These are phyloP conservation scores for Drosophila siamana DNA, from an alignment of 2,888 invertebrate genomes.

Conservation along the genomic window DNA sequence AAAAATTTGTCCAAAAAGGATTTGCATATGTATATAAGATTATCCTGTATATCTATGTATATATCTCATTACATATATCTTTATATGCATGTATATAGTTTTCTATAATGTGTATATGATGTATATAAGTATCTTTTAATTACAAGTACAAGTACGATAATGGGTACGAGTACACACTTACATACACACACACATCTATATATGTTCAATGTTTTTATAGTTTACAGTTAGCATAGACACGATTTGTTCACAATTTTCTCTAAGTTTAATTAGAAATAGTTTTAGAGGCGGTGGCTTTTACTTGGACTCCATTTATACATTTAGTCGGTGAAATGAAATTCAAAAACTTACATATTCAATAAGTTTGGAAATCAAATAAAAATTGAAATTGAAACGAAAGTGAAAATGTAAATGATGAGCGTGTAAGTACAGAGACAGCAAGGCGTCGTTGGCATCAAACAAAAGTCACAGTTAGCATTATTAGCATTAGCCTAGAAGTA, in stretches of 20 bases:
- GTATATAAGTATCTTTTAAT: constrained; percentile 70
- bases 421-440: constrained; percentile 46
- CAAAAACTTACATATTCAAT: no score
- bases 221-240: constrained; percentile 71
- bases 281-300: constrained; percentile 83
- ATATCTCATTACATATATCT: constrained; percentile 40
- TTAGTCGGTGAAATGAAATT: constrained; percentile 71
- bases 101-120: constrained; percentile 60
- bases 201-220: constrained; percentile 14
- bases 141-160: constrained; percentile 52
- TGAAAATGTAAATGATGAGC: no score
- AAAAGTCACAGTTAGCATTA: constrained; percentile 25
- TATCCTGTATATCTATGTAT: constrained; percentile 56
- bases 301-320: constrained; percentile 83
- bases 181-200: constrained; percentile 19
- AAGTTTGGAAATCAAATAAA: no score
- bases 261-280: constrained; percentile 70
- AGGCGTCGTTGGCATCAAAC: constrained; percentile 51
- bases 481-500: constrained; percentile 32
- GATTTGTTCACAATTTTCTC: constrained; percentile 74
- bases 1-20: constrained; percentile 80
- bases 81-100: constrained; percentile 44
- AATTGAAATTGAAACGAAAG: no score
- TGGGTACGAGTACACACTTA: constrained; percentile 18
- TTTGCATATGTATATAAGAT: constrained; percentile 74